Conservation (phyloP, 2,113 vertebrate species). For the Forbesichthys papilliferus region DNA sequence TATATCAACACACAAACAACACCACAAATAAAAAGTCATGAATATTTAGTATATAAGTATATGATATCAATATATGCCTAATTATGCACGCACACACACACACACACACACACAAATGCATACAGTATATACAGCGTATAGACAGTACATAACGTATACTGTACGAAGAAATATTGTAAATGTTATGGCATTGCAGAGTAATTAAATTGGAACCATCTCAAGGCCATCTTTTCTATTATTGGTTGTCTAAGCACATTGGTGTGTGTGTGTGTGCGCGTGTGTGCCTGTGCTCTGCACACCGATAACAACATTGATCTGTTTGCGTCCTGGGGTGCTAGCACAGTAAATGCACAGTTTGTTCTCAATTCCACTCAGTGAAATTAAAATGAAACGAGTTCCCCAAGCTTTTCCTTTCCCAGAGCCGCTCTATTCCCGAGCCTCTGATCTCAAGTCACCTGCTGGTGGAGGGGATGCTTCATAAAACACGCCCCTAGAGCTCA, state of each 20-base stretch:
- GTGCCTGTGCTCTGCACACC: slow-evolving; percentile 28
- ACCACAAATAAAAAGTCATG: background rate
- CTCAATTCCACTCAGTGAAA: slow-evolving; percentile 49
- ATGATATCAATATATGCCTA: background rate
- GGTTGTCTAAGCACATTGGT: slow-evolving; percentile 16
- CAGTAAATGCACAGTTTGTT: slow-evolving; percentile 64
- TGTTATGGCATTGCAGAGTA: background rate
- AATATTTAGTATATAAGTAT: background rate
- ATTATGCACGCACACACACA: background rate
- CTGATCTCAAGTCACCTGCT: slow-evolving; percentile 37
- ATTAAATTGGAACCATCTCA: slow-evolving; percentile 23
- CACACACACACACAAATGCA: too few species aligned
- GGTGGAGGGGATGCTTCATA: slow-evolving; percentile 23
- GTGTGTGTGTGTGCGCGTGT: background rate
- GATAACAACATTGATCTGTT: slow-evolving; percentile 60
- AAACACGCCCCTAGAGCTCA: slow-evolving; percentile 4
- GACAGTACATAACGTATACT: too few species aligned
- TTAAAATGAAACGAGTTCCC: slow-evolving; percentile 38
- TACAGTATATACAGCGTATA: too few species aligned
- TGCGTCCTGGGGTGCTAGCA: slow-evolving; percentile 49
- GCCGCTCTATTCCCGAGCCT: slow-evolving; percentile 4
- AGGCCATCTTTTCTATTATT: slow-evolving; percentile 20
- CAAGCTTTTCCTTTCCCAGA: slow-evolving; percentile 28
- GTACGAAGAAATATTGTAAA: too few species aligned
- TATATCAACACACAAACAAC: slow-evolving; percentile 28